phyloP scores from a whole-genome alignment of 2,113 vertebrate genomes.

The Neoarius graeffei region DNA sequence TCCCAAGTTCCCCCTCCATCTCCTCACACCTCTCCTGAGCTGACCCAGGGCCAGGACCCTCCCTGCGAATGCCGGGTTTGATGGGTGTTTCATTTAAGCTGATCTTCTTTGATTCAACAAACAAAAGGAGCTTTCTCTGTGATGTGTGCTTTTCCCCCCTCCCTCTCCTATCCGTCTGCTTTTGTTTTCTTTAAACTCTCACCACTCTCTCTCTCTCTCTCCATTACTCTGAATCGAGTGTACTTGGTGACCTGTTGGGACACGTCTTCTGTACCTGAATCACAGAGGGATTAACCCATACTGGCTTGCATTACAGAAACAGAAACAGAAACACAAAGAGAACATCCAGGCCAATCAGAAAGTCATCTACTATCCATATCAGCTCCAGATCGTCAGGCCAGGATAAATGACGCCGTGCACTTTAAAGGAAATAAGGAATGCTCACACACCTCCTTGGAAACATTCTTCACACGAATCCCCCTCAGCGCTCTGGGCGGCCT shows the following conservation, averaged over 20 bases:
- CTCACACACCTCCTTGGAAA: conserved; percentile 34
- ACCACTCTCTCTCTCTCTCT: conserved; percentile 53
- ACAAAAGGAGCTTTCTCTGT: conserved; percentile 70
- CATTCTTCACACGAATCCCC: conserved; percentile 37
- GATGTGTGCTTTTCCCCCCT: conserved; percentile 62
- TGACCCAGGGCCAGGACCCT: conserved; percentile 41
- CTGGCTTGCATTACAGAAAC: conserved; percentile 30
- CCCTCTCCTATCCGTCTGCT: conserved; percentile 56
- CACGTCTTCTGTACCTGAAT: conserved; percentile 71
- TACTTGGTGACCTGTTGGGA: conserved; percentile 68
- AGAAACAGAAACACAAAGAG: conserved; percentile 32
- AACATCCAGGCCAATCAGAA: conserved; percentile 24
- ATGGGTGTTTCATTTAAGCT: conserved; percentile 65
- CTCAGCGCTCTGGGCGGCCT: conserved; percentile 35
- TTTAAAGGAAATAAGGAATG: conserved; percentile 39
- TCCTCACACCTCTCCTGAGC: conserved; percentile 47
- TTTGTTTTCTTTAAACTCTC: conserved; percentile 69
- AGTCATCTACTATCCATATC: conserved; percentile 26
- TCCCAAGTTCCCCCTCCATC: conserved; percentile 28
- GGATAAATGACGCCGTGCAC: conserved; percentile 5
- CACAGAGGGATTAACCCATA: conserved; percentile 71
- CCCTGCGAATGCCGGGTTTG: conserved; percentile 67
- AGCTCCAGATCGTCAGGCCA: conserved; percentile 22
- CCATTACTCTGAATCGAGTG: conserved; percentile 57
- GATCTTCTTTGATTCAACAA: conserved; percentile 68